Percentiles rank a stretch among this genome's conserved stretches.
phyloP scores from a whole-genome alignment of 2,113 vertebrate genomes.

The Sciurus niger region DNA sequence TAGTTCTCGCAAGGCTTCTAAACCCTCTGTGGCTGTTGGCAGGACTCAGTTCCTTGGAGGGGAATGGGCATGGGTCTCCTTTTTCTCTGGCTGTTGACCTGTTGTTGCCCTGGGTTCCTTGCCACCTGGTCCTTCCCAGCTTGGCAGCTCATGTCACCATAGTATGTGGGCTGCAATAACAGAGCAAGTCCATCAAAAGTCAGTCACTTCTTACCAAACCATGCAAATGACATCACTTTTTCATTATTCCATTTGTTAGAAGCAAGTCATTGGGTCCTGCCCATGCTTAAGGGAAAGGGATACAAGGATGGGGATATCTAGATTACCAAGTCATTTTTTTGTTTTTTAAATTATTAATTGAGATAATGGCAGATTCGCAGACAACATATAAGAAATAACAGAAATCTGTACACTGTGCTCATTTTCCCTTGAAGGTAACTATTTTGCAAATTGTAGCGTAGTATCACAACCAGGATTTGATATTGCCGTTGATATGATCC shows the following conservation, averaged over 20 bases:
- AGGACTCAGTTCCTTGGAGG: not conserved
- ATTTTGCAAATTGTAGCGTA: not conserved
- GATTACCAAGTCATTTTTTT: not conserved
- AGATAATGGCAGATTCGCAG: not conserved
- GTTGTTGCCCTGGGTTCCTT: not conserved
- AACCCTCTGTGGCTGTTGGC: not conserved
- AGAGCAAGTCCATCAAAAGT: not conserved
- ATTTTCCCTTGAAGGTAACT: not conserved
- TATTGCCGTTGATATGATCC: not conserved
- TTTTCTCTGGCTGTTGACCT: not conserved
- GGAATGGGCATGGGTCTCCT: not conserved
- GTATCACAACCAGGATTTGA: not conserved
- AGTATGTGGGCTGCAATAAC: not conserved
- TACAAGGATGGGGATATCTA: not conserved
- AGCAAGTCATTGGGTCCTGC: not conserved
- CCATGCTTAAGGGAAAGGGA: not conserved
- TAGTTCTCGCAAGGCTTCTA: not conserved
- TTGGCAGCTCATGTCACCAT: not conserved
- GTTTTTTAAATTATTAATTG: not conserved
- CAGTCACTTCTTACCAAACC: not conserved
- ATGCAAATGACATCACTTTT: not conserved
- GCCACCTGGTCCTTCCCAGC: not conserved
- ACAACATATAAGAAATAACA: constrained; percentile 29
- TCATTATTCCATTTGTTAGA: not conserved
- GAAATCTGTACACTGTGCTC: not conserved